phyloP scores from a whole-genome alignment of 1,140 invertebrate species.

The Probaryconus sp. region DNA sequence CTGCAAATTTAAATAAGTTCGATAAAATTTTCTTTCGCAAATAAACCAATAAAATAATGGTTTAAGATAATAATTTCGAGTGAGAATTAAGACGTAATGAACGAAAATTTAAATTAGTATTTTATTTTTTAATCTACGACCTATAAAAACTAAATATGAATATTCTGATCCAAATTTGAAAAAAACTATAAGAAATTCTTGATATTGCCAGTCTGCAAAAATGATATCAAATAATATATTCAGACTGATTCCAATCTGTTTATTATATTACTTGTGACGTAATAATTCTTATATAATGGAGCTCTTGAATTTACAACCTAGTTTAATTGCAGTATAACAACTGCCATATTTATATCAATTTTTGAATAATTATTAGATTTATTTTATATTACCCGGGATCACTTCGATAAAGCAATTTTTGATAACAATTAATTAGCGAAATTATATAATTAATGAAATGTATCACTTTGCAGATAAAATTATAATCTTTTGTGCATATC shows the following conservation, averaged over 20 bases:
- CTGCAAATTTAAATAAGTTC: no score
- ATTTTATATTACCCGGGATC: constrained; percentile 9
- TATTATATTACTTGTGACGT: constrained; percentile 17
- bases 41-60: no score
- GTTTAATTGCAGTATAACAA: constrained; percentile 23
- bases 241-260: constrained; percentile 8
- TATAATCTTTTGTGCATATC: constrained; percentile 20
- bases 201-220: no score
- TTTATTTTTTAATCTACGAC: no score
- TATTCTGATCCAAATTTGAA: no score
- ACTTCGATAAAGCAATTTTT: constrained; percentile 27
- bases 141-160: no score
- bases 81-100: no score
- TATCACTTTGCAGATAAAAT: constrained; percentile 23
- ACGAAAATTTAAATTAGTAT: no score
- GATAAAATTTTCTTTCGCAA: no score
- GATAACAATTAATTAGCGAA: constrained; percentile 18
- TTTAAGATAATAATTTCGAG: no score
- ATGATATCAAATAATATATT: no score
- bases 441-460: constrained; percentile 28
- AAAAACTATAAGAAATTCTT: no score
- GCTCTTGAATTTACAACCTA: constrained; percentile 29
- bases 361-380: constrained; percentile 28
- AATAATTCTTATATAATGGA: constrained; percentile 34
- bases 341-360: constrained; percentile 33